Conservation (phyloP, 2,797 vertebrate genomes). For the Sebastes taczanowskii region DNA sequence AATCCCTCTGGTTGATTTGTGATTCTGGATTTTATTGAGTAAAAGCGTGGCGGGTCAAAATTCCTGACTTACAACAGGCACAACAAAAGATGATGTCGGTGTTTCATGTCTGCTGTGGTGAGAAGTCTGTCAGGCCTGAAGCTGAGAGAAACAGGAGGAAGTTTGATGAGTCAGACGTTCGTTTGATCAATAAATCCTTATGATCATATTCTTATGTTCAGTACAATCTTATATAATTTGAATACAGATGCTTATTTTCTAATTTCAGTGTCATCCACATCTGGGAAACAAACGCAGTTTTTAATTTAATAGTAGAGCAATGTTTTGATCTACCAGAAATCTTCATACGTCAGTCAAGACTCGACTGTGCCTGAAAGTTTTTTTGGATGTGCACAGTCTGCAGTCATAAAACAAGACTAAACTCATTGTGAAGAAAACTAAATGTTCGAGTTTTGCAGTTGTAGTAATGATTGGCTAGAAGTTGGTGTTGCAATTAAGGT, state of each 20-base stretch:
- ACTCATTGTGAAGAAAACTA: background rate
- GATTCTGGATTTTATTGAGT: slow-evolving; percentile 37
- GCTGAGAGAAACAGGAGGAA: background rate
- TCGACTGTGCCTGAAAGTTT: background rate
- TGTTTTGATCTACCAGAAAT: background rate
- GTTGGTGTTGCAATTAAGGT: background rate
- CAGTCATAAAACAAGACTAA: background rate
- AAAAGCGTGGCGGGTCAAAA: slow-evolving; percentile 16
- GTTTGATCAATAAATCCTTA: background rate
- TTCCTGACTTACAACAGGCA: slow-evolving; percentile 16
- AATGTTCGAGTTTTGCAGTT: background rate
- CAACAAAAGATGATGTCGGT: slow-evolving; percentile 37
- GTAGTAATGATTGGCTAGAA: background rate
- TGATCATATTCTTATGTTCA: background rate
- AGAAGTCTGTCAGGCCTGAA: background rate
- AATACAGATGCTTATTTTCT: background rate
- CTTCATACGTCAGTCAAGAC: background rate
- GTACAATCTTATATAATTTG: background rate
- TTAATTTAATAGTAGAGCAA: background rate
- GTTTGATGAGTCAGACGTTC: background rate
- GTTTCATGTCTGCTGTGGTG: slow-evolving; percentile 23
- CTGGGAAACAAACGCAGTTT: background rate
- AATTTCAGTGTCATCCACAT: background rate
- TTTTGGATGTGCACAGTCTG: background rate
- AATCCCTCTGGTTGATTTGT: slow-evolving; percentile 43